A percentile compares a stretch with the other conserved stretches of the same genome.
phyloP scores from a whole-genome alignment of 2,888 invertebrate genomes.

The Celastrina argiolus region DNA sequence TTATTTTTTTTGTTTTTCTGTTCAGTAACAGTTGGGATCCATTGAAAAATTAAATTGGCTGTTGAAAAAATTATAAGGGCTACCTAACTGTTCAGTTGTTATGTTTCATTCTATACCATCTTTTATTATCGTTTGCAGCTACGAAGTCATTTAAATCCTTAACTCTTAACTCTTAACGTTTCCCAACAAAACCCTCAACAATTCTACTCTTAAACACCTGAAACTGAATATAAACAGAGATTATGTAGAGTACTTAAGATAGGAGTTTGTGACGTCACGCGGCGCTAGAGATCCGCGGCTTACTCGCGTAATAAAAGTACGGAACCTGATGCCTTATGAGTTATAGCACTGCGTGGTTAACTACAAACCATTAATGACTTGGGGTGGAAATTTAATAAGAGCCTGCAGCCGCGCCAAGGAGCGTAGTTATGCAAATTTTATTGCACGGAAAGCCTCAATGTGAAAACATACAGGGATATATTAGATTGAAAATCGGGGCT shows the following conservation, averaged over 20 bases:
- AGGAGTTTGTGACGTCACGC: slow-evolving; percentile 43
- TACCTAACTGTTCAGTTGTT: too few species aligned
- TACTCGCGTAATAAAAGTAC: slow-evolving; percentile 65
- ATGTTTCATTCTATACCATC: too few species aligned
- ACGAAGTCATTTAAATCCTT: too few species aligned
- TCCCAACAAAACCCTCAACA: too few species aligned
- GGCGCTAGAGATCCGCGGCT: slow-evolving; percentile 45
- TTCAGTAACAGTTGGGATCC: too few species aligned
- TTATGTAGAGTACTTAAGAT: slow-evolving; percentile 39
- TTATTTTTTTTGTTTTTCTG: too few species aligned
- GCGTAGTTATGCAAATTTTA: slow-evolving; percentile 78
- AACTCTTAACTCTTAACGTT: too few species aligned
- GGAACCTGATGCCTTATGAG: slow-evolving; percentile 65
- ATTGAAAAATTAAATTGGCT: too few species aligned
- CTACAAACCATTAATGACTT: slow-evolving; percentile 76
- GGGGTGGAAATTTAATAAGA: slow-evolving; percentile 77
- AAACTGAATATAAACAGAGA: slow-evolving; percentile 51
- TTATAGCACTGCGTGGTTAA: slow-evolving; percentile 71
- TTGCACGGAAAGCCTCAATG: slow-evolving; percentile 62
- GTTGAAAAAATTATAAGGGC: too few species aligned
- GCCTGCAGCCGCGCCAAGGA: slow-evolving; percentile 62
- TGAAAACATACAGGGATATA: slow-evolving; percentile 44
- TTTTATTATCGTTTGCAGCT: too few species aligned
- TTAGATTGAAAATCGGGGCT: slow-evolving; percentile 2
- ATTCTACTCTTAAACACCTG: background rate